These are phyloP conservation scores for Pelvicachromis taeniatus DNA, from an alignment of 2,113 vertebrate genomes.

Conservation along the genomic window DNA sequence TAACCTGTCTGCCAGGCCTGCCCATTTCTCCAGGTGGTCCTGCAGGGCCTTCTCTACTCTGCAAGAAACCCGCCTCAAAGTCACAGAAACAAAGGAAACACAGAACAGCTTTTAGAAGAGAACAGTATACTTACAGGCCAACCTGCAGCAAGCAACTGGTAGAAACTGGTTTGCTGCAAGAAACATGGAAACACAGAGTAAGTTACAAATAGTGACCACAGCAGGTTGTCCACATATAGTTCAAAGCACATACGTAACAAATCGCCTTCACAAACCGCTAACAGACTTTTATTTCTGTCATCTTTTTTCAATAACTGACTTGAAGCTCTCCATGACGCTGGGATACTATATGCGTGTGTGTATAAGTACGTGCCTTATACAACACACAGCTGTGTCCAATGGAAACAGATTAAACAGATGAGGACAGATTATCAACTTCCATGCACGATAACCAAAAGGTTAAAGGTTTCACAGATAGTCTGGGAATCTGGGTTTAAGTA, in stretches of 20 bases:
- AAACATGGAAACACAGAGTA: neutral
- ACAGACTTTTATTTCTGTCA: conserved; percentile 13
- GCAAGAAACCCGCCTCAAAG: conserved; percentile 52
- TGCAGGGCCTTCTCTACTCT: conserved; percentile 74
- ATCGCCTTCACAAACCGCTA: conserved; percentile 25
- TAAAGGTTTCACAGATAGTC: neutral
- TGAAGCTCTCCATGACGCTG: conserved; percentile 18
- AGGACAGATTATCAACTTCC: conserved; percentile 6
- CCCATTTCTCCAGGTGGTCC: conserved; percentile 81
- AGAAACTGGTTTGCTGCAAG: conserved; percentile 80
- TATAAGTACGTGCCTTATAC: neutral
- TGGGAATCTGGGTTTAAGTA: neutral
- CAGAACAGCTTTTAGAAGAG: neutral
- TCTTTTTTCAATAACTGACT: conserved; percentile 26
- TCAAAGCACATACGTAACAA: conserved; percentile 46
- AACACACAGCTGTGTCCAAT: conserved; percentile 33
- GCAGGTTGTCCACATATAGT: neutral
- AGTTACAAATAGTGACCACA: neutral
- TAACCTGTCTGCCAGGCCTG: conserved; percentile 77
- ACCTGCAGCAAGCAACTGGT: conserved; percentile 78
- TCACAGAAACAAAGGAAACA: neutral
- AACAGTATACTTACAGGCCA: conserved; percentile 84
- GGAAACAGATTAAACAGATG: conserved; percentile 37
- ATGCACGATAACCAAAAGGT: neutral
- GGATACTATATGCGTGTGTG: neutral